Evolutionary conservation across 2,113 vertebrate genomes (phyloP), one percentile per base, ranked within the genome.

Genomic region (Grus americana): DNA sequence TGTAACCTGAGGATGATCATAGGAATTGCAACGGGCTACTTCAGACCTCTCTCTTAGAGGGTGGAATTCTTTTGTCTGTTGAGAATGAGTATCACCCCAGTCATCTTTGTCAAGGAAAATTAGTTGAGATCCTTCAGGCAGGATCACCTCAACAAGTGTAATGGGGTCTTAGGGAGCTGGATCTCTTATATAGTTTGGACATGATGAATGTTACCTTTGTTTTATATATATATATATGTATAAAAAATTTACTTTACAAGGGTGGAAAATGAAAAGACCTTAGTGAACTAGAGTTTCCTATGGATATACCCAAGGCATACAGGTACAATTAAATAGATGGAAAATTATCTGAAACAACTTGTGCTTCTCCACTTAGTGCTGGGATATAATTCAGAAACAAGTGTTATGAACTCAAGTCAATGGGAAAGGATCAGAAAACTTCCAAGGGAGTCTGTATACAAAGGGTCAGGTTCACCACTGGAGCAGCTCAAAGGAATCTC

Each of bases 321-420:
- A 72, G 52, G 14, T 49, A 5, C 30, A 65, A 59, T 79, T 46
- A 86, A 86, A 57, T 13, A 59, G 66, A 13, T 42, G 40, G 84
- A 40, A 86, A 92, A 83, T 73, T 17, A 70, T 40, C 46, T 75
- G 66, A 86, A 66, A 26, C 15, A 38, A 2, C 27, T 40, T 34
- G 40, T 54, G 63, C 40, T 44, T 82, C 38, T 79, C 14, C 24
- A 7, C 23, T 57, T 47, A 49, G 29, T 34, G 24, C 40, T 70
- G 85, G 34, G 46, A 21, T 82, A 0, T 17, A 72, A 57, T n/a
- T 79, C 62, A 24, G 78, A 38, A 81, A 9, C 10, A 47, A 82
- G 44, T 3, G 66, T 14, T 42, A 4, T 0, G 11, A 72, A 27
- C 0, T 0, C 10, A 38, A 54, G 29, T 47, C 49, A 21, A 3